These are phyloP conservation scores for Ivindomyrus marchei DNA, from an alignment of 2,113 vertebrate genomes.

Conservation along the genomic window DNA sequence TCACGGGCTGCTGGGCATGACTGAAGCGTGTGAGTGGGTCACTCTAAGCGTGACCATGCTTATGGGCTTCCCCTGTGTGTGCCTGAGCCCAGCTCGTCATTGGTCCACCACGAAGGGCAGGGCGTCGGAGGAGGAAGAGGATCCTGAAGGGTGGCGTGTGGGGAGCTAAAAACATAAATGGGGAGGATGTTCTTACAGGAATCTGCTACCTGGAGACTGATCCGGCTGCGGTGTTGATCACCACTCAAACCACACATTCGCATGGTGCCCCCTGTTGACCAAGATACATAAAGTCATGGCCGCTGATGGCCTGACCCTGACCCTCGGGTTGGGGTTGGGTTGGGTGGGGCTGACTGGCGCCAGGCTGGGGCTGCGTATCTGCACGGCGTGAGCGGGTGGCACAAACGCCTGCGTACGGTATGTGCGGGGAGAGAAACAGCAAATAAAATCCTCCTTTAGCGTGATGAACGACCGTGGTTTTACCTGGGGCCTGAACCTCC, in stretches of 20 bases:
- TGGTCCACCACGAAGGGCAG: neutral
- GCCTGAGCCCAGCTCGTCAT: neutral
- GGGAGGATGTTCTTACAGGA: neutral
- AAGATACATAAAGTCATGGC: neutral
- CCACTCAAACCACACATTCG: neutral
- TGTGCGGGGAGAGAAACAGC: too few relatives aligned
- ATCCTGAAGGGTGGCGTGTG: neutral
- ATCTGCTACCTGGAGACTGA: neutral
- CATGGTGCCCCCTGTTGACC: neutral
- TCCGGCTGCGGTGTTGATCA: neutral
- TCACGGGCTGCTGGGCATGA: neutral
- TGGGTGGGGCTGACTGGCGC: neutral
- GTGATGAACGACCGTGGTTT: conserved; percentile 37
- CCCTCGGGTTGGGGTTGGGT: neutral
- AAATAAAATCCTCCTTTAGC: neutral
- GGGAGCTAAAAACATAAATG: neutral
- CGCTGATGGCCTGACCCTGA: neutral
- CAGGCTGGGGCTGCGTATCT: conserved; percentile 37
- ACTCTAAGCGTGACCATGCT: neutral
- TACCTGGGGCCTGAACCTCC: conserved; percentile 57
- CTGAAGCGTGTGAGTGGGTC: neutral
- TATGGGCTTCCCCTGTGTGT: neutral
- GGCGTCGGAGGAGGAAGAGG: neutral
- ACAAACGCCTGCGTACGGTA: neutral
- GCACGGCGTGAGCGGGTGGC: conserved; percentile 14